These are phyloP conservation scores for Vanessa atalanta DNA, from an alignment of 1,140 invertebrate species.

Conservation along the genomic window DNA sequence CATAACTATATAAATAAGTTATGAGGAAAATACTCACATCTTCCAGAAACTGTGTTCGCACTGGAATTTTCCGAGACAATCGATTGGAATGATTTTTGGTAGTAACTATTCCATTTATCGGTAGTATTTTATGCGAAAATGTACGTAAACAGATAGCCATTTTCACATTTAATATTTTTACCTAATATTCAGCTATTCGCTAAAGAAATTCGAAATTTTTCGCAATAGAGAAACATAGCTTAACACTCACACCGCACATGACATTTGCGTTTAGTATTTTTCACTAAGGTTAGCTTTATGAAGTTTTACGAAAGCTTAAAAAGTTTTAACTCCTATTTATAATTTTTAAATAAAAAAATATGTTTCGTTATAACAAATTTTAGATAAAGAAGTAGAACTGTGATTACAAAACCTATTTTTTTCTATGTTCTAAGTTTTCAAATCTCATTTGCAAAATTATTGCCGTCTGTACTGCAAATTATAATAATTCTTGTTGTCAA, in stretches of 20 bases:
- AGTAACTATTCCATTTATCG: constrained; percentile 75
- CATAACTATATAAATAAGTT: not conserved
- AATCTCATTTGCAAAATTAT: too few species aligned
- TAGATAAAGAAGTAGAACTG: too few species aligned
- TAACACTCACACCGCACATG: constrained; percentile 43
- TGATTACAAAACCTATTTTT: too few species aligned
- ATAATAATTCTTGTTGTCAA: too few species aligned
- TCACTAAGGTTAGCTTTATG: not conserved
- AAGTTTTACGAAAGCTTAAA: not conserved
- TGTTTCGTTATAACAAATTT: not conserved
- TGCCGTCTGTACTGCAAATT: too few species aligned
- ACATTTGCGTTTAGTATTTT: constrained; percentile 37
- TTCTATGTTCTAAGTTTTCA: too few species aligned
- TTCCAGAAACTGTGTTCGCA: constrained; percentile 75
- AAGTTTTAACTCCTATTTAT: not conserved
- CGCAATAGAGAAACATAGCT: constrained; percentile 51
- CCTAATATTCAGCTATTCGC: constrained; percentile 43
- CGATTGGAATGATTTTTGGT: constrained; percentile 74
- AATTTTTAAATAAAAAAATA: not conserved
- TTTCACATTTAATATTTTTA: constrained; percentile 53
- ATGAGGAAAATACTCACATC: constrained; percentile 63
- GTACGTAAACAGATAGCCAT: constrained; percentile 77
- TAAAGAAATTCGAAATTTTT: constrained; percentile 54
- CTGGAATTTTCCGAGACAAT: constrained; percentile 70
- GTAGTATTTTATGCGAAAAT: constrained; percentile 72